Base-by-base conservation (phyloP, 2,113 vertebrate species). In the Callopanchax toddi region DNA sequence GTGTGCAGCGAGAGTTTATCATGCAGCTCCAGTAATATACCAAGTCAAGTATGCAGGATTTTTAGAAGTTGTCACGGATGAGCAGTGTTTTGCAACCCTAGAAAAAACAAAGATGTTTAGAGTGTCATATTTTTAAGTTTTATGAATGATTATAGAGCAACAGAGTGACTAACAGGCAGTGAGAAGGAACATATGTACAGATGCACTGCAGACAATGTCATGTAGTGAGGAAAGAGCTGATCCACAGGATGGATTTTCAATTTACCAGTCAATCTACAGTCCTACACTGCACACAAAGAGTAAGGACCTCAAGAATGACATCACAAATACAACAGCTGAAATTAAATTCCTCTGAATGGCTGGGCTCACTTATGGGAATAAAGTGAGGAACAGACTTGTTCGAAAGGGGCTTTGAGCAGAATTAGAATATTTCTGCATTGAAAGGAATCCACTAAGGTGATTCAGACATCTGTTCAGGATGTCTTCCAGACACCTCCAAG, bases 1-100 rank as follows among this genome's bases (percentile, higher is more conserved):
- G 46, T 71, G 60, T 61, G 60, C 45, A 67, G 57, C 37, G 15
- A 62, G 45, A 79, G 36, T 60, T 12, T 66, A 65, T 25, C 46
- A n/a, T n/a, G 23, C 6, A 61, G 50, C 39, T 59, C 53, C 11
- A 43, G 51, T 45, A 50, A 16, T 58, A 25, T 58, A 25, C 15
- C 15, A 56, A 67, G 32, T 11, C 5, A 22, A 44, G 26, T 48
- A 8, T 36, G 3, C 15, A 49, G 26, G 54, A 16, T 39, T 57
- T 53, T 60, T 42, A 25, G 21, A 55, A 65, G 16, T 32, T 50
- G 13, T 46, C 3, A 39, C 45, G 29, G 58, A 12, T 15, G 22
- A 23, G 23, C 16, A 5, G 5, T 20, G 4, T 29, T 58, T 44
- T 37, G 29, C 29, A 37, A 37, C 36, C 12, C 12, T 37, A 37